Evolutionary conservation across 2,113 vertebrate genomes (phyloP).

Genomic region (Empidonax traillii): DNA sequence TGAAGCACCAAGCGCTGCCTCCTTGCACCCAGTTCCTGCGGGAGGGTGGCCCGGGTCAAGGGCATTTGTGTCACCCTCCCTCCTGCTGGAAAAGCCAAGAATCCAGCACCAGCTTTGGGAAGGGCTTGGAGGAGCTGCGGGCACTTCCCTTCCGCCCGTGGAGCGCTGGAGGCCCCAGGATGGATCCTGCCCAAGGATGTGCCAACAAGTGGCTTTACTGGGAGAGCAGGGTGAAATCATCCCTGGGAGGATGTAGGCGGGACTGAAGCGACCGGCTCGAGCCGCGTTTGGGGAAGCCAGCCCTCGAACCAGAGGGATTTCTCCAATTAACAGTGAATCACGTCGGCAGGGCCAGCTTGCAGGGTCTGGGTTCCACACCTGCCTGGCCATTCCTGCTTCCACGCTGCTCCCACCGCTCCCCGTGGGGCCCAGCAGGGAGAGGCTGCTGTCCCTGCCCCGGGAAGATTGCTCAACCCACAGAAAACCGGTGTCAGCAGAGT

Average conservation of each 20-base stretch:
- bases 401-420: background rate
- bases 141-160: rapidly evolving
- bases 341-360: background rate
- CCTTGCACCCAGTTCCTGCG: rapidly evolving
- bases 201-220: background rate
- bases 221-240: background rate
- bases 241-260: rapidly evolving
- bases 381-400: background rate
- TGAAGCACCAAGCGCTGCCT: background rate
- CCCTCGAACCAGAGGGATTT: background rate
- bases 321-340: background rate
- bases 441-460: background rate
- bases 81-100: background rate
- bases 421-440: background rate
- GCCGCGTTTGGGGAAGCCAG: background rate
- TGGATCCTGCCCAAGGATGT: background rate
- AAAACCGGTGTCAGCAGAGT: background rate
- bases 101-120: background rate
- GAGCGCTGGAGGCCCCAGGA: rapidly evolving
- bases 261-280: background rate
- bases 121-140: background rate
- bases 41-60: background rate
- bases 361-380: background rate
- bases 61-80: rapidly evolving
- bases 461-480: background rate